Conservation (phyloP, 2,113 vertebrate species). For the Bos javanicus region DNA sequence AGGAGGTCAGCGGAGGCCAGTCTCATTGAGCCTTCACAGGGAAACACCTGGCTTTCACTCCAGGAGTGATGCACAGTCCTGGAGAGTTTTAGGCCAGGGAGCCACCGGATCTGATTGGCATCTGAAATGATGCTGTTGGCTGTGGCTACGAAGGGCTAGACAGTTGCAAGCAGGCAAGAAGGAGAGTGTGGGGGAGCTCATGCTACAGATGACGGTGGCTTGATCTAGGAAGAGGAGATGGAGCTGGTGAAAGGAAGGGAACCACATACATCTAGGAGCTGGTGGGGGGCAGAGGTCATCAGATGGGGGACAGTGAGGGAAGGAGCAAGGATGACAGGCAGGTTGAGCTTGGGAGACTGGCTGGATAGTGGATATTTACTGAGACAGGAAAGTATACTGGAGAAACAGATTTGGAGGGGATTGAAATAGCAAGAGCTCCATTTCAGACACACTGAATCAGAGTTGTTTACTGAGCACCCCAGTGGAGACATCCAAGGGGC, state of each 20-base stretch:
- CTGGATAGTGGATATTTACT: not conserved
- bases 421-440: not conserved
- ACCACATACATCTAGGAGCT: not conserved
- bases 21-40: not conserved
- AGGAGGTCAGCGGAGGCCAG: too few relatives aligned
- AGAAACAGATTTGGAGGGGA: not conserved
- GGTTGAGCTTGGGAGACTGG: not conserved
- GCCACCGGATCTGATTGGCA: fast-evolving
- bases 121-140: not conserved
- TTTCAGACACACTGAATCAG: fast-evolving
- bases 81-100: not conserved
- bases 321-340: not conserved
- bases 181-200: fast-evolving
- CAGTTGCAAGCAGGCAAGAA: too few relatives aligned
- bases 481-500: not conserved
- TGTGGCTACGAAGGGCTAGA: not conserved
- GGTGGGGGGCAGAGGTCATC: not conserved
- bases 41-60: not conserved
- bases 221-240: not conserved
- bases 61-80: not conserved
- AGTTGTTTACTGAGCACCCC: not conserved
- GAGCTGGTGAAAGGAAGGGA: not conserved
- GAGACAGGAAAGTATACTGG: not conserved
- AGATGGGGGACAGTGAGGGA: not conserved
- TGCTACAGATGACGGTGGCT: not conserved